Conservation (phyloP, 1,140 invertebrate species). For the Neodiprion pinetum region DNA sequence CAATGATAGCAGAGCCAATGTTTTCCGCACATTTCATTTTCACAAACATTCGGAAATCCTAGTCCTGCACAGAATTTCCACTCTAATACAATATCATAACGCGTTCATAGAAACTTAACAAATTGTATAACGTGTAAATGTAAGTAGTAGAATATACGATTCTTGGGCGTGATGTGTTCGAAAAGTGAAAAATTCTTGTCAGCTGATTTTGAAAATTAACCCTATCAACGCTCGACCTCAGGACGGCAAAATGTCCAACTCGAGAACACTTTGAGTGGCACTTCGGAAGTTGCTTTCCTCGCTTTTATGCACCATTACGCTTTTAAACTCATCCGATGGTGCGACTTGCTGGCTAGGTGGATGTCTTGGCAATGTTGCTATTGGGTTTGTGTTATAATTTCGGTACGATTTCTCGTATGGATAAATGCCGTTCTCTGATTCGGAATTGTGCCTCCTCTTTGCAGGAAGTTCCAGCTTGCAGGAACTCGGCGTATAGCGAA, state of each 20-base stretch:
- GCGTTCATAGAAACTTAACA: background rate
- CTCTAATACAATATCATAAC: background rate
- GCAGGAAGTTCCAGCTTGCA: conserved; percentile 18
- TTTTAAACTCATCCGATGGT: conserved; percentile 44
- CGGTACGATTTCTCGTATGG: conserved; percentile 36
- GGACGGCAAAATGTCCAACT: conserved; percentile 56
- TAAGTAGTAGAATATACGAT: background rate
- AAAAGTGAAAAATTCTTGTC: background rate
- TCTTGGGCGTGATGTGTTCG: too few species aligned
- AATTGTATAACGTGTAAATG: background rate
- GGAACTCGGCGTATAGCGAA: conserved; percentile 18
- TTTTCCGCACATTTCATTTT: too few species aligned
- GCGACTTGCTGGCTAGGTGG: conserved; percentile 25
- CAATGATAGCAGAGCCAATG: too few species aligned
- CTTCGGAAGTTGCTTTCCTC: conserved; percentile 38
- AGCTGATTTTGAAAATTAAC: conserved; percentile 3
- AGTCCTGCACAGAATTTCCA: conserved; percentile 5
- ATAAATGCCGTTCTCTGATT: conserved; percentile 53
- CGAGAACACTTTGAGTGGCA: conserved; percentile 49
- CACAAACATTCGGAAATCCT: background rate
- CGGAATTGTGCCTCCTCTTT: conserved; percentile 55
- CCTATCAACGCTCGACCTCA: conserved; percentile 38
- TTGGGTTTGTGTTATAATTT: conserved; percentile 49
- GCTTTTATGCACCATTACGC: conserved; percentile 46
- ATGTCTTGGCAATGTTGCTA: conserved; percentile 54